Conservation (phyloP, 2,113 vertebrate species). For the Myrmecobius fasciatus region DNA sequence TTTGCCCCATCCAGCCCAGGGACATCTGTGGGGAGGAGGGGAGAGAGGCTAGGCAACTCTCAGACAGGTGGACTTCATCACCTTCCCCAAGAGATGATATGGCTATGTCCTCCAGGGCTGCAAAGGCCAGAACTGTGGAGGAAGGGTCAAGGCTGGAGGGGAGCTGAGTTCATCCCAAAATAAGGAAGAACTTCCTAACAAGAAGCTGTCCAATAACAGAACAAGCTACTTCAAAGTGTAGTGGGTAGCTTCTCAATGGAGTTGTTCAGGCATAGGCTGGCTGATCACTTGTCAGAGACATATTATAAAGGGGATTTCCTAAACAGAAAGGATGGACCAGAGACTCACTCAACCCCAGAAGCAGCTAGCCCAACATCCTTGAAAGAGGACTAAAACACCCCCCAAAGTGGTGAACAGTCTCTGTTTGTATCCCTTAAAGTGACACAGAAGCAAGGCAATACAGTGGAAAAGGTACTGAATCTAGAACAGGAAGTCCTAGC, state of each 20-base stretch:
- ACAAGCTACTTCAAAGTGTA: background rate
- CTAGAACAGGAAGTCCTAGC: background rate
- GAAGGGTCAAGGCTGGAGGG: background rate
- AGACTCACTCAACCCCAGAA: background rate
- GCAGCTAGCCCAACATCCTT: background rate
- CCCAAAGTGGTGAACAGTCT: background rate
- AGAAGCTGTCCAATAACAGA: background rate
- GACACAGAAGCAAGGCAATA: no score
- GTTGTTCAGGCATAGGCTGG: background rate
- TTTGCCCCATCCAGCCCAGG: background rate
- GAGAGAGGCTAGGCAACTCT: background rate
- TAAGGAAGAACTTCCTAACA: background rate
- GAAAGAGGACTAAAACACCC: background rate
- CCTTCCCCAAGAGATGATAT: background rate
- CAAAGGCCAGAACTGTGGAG: background rate
- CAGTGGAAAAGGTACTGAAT: background rate
- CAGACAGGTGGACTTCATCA: background rate
- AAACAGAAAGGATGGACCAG: background rate
- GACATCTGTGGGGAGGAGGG: background rate
- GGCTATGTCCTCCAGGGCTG: background rate
- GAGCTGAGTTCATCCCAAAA: background rate
- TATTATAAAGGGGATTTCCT: background rate
- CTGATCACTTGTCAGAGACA: background rate
- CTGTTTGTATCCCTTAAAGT: background rate
- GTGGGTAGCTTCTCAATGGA: background rate